A percentile compares a stretch with the other conserved stretches of the same genome.
Conservation (phyloP, 2,113 vertebrate genomes). For the mouse (Mus musculus) region GRCm39 chr12:85060501-85061000, state of each 20-base stretch:
- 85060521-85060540: not conserved
- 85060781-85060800: slow-evolving; percentile 95
- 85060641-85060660: slow-evolving; percentile 58
- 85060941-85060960: slow-evolving; percentile 23
- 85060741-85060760: slow-evolving; percentile 97
- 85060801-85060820: slow-evolving; percentile 97
- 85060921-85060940: not conserved
- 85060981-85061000: not conserved
- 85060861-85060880: slow-evolving; percentile 96
- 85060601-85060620: slow-evolving; percentile 22
- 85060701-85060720: slow-evolving; percentile 93
- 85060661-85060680: slow-evolving; percentile 80
- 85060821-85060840: slow-evolving; percentile 96
- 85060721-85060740: slow-evolving; percentile 95
- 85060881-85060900: slow-evolving; percentile 93
- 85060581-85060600: not conserved
- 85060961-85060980: not conserved
- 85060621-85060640: slow-evolving; percentile 21
- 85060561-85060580: slow-evolving; percentile 10
- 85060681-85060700: slow-evolving; percentile 92
- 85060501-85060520: slow-evolving; percentile 39
- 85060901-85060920: not conserved
- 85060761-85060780: slow-evolving; percentile 98
- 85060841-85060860: slow-evolving; percentile 95
- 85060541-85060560: not conserved